These are phyloP conservation scores for Wasmannia auropunctata DNA, from an alignment of 1,140 invertebrate genomes.

Conservation along the genomic window DNA sequence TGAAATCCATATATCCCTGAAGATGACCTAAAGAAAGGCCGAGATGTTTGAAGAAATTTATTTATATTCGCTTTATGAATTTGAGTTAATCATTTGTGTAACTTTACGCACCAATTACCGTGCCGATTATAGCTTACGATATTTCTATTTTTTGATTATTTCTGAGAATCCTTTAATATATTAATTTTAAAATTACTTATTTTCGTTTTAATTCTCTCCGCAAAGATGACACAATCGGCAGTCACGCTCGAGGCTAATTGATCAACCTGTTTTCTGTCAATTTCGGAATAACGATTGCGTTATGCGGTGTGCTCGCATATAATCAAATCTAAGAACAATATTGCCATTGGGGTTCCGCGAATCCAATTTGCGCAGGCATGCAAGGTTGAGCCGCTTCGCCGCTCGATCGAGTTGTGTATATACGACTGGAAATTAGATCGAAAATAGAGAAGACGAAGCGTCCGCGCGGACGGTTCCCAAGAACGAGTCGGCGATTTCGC, in stretches of 20 bases:
- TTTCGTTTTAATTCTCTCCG: background rate
- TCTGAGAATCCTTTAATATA: too few relatives aligned
- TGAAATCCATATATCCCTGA: too few relatives aligned
- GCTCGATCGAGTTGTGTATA: background rate
- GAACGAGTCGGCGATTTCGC: constrained; percentile 70
- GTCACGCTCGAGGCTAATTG: background rate
- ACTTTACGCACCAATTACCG: too few relatives aligned
- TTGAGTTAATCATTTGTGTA: too few relatives aligned
- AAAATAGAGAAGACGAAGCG: constrained; percentile 47
- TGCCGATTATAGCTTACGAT: too few relatives aligned
- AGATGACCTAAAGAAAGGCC: too few relatives aligned
- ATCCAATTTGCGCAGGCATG: background rate
- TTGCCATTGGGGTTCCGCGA: background rate
- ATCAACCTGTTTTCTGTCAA: background rate
- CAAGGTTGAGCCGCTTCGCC: background rate
- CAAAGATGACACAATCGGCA: background rate
- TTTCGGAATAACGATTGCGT: background rate
- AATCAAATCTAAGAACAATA: background rate
- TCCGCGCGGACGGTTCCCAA: constrained; percentile 57
- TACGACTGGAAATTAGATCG: constrained; percentile 44
- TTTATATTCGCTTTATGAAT: too few relatives aligned
- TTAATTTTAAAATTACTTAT: too few relatives aligned
- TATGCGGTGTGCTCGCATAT: background rate
- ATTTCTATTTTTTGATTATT: too few relatives aligned
- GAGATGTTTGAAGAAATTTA: too few relatives aligned